Conservation (phyloP, 1,140 invertebrate species). For the Caligus rogercresseyi region DNA sequence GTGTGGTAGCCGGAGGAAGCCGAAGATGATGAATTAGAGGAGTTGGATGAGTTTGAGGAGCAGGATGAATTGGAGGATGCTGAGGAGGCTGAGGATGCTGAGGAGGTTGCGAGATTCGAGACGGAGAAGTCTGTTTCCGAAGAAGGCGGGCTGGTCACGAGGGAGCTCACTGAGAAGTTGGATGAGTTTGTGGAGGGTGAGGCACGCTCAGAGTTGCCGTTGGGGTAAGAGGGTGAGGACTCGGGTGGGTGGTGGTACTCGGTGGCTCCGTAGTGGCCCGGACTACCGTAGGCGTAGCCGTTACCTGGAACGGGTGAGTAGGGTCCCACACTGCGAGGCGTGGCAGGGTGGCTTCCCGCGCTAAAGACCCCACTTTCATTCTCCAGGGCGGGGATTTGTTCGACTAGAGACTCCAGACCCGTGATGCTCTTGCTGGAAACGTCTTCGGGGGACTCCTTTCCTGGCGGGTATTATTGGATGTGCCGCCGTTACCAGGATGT, state of each 20-base stretch:
- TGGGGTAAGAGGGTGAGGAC: neutral
- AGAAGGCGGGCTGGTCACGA: neutral
- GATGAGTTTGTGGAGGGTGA: neutral
- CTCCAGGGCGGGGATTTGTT: slow-evolving; percentile 70
- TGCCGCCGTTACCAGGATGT: neutral
- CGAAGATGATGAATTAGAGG: neutral
- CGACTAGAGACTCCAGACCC: slow-evolving; percentile 65
- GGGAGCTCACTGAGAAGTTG: neutral
- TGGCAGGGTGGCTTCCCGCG: slow-evolving; percentile 24
- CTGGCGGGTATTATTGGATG: slow-evolving; percentile 27
- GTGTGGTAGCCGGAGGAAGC: neutral
- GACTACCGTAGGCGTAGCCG: neutral
- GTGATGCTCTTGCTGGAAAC: slow-evolving; percentile 69
- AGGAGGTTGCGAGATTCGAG: neutral
- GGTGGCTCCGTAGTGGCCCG: neutral
- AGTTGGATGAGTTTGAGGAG: neutral
- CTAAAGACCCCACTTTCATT: slow-evolving; percentile 25
- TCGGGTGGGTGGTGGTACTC: neutral
- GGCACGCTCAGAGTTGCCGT: neutral
- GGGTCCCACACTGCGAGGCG: slow-evolving; percentile 22
- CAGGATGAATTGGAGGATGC: neutral
- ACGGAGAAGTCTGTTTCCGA: no score
- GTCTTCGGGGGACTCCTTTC: slow-evolving; percentile 38
- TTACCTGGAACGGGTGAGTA: slow-evolving; percentile 20
- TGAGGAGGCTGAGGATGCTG: neutral